phyloP scores from a whole-genome alignment of 2,113 vertebrate species.

The Taurulus bubalis region DNA sequence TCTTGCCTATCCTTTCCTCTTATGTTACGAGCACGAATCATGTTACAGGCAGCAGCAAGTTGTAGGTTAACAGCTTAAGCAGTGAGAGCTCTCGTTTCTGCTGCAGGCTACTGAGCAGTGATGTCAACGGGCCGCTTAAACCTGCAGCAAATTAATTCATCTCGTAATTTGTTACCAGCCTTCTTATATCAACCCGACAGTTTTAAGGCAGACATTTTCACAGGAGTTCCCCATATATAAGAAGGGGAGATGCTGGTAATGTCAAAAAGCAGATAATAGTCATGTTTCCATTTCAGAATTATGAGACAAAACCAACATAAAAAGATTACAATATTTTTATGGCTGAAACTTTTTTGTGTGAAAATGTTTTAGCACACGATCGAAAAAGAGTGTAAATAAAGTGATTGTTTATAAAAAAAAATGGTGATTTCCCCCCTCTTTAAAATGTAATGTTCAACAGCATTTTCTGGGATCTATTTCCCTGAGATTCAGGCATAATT shows the following conservation, averaged over 20 bases:
- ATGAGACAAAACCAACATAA: background rate
- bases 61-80: conserved; percentile 47
- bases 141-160: conserved; percentile 53
- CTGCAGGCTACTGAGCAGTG: conserved; percentile 52
- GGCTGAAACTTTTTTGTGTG: background rate
- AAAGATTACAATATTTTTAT: background rate
- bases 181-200: background rate
- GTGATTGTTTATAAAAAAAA: background rate
- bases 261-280: background rate
- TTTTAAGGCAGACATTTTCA: conserved; percentile 1
- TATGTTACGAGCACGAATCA: conserved; percentile 52
- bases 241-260: background rate
- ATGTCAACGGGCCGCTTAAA: conserved; percentile 49
- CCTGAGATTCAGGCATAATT: conserved; percentile 32
- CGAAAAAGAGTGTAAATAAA: background rate
- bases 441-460: conserved; percentile 29
- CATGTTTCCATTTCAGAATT: background rate
- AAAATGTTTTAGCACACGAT: background rate
- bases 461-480: conserved; percentile 50
- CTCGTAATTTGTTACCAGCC: conserved; percentile 27
- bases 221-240: background rate
- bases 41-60: conserved; percentile 49
- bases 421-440: background rate
- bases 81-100: conserved; percentile 57
- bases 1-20: conserved; percentile 37